Conservation (phyloP, 2,888 invertebrate species). For the Rhorus exstirpatorius region DNA sequence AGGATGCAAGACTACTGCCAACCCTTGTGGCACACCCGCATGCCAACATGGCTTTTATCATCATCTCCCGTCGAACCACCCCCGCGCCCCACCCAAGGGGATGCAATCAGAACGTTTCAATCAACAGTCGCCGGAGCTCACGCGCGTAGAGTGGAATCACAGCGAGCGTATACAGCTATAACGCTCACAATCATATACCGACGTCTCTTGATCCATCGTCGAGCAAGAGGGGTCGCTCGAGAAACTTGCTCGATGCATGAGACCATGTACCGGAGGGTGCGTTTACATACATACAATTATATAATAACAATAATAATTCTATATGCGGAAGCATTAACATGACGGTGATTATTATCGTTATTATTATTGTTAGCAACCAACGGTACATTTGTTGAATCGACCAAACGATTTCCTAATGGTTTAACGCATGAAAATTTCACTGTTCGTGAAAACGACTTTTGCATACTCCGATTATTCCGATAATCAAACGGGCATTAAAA, state of each 20-base stretch:
- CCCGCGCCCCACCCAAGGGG: conserved; percentile 83
- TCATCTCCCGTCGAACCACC: conserved; percentile 77
- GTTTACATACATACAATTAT: conserved; percentile 20
- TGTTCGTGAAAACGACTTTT: background rate
- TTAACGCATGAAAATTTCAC: background rate
- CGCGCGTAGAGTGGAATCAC: conserved; percentile 64
- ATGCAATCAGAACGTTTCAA: conserved; percentile 86
- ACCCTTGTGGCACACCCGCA: conserved; percentile 64
- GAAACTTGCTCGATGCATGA: conserved; percentile 43
- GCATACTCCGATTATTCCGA: conserved; percentile 73
- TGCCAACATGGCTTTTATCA: conserved; percentile 55
- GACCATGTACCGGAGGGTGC: conserved; percentile 25
- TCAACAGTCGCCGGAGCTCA: conserved; percentile 82
- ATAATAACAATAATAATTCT: conserved; percentile 18
- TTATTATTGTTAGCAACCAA: background rate
- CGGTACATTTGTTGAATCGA: too few species aligned
- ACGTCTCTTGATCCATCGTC: conserved; percentile 10
- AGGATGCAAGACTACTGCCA: conserved; percentile 16
- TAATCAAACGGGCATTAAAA: conserved; percentile 84
- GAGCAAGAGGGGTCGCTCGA: conserved; percentile 32
- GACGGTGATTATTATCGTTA: background rate
- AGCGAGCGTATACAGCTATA: conserved; percentile 37
- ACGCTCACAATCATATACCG: conserved; percentile 2
- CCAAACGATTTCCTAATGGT: background rate
- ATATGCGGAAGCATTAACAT: background rate